phyloP scores from a whole-genome alignment of 2,888 invertebrate genomes.

The Hydrotaea cyrtoneurina region DNA sequence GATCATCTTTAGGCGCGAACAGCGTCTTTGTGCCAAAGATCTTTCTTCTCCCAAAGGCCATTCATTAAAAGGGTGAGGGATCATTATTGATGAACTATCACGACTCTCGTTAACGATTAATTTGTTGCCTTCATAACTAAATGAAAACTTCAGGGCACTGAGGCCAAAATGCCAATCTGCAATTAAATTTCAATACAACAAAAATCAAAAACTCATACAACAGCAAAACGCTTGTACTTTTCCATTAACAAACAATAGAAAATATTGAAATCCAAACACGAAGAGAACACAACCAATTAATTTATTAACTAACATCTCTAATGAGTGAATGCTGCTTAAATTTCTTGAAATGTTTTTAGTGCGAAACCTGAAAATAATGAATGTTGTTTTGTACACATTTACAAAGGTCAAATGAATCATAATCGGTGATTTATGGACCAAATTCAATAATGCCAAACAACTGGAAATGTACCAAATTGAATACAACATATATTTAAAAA shows the following conservation, averaged over 20 bases:
- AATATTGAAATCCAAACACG: background rate
- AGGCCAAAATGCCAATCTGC: too few species aligned
- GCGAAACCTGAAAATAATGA: background rate
- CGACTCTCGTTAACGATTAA: too few species aligned
- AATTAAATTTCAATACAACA: background rate
- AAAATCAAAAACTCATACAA: background rate
- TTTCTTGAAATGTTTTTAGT: background rate
- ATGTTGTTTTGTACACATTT: background rate
- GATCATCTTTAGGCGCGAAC: too few species aligned
- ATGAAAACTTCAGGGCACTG: too few species aligned
- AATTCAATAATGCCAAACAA: background rate
- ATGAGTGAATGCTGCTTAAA: background rate
- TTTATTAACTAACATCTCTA: constrained; percentile 3
- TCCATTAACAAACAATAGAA: background rate
- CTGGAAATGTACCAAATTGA: background rate
- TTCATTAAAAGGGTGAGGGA: too few species aligned
- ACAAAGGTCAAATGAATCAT: constrained; percentile 4
- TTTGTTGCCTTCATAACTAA: too few species aligned
- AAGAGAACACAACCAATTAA: background rate
- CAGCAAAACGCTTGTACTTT: too few species aligned
- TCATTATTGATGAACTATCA: too few species aligned
- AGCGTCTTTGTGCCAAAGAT: too few species aligned
- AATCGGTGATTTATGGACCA: background rate
- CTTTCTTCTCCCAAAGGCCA: too few species aligned
- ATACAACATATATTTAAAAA: background rate